phyloP scores from a whole-genome alignment of 1,140 invertebrate genomes.

The Druon quercuslanigerum region DNA sequence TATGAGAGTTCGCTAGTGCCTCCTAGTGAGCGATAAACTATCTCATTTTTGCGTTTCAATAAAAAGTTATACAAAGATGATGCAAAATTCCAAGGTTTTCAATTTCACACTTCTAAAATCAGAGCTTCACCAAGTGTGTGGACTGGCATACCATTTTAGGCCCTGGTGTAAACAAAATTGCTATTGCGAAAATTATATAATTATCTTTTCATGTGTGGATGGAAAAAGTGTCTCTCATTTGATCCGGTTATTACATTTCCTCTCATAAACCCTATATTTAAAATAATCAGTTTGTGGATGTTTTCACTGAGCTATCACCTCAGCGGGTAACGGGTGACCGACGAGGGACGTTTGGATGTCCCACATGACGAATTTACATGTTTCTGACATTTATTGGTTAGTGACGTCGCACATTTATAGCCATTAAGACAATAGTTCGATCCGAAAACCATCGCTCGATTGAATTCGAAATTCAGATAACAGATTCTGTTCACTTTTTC shows the following conservation, averaged over 20 bases:
- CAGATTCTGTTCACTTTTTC: too few species aligned
- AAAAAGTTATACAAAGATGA: too few species aligned
- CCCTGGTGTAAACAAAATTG: too few species aligned
- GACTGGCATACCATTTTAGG: too few species aligned
- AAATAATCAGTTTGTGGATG: neutral
- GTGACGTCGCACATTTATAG: neutral
- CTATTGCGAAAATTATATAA: neutral
- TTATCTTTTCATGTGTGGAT: neutral
- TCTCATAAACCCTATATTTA: neutral
- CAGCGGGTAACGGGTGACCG: too few species aligned
- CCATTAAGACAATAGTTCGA: neutral
- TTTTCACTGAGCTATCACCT: neutral
- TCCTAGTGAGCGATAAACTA: too few species aligned
- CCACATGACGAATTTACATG: neutral
- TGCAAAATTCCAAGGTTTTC: too few species aligned
- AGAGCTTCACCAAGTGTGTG: too few species aligned
- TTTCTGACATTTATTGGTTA: neutral
- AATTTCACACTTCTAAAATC: too few species aligned
- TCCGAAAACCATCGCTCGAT: neutral
- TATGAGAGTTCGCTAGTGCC: too few species aligned
- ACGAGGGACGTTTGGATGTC: neutral
- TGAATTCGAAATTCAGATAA: neutral
- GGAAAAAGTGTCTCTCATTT: neutral
- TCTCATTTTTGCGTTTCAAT: too few species aligned
- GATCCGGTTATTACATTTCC: neutral